These are phyloP conservation scores for Nomada ferruginata DNA, from an alignment of 2,888 invertebrate genomes.

Conservation along the genomic window DNA sequence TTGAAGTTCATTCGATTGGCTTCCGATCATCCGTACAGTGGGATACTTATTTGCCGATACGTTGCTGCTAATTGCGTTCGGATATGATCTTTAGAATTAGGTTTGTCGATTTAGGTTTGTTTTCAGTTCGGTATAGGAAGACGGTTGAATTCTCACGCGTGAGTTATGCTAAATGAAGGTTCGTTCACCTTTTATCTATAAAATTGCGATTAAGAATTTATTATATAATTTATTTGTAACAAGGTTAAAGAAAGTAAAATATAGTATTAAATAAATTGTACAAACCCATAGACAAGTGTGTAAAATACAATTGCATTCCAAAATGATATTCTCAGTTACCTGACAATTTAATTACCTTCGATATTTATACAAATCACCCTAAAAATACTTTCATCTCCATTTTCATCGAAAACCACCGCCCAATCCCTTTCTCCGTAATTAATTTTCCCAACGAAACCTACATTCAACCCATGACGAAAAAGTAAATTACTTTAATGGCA, in stretches of 20 bases:
- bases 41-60: too few species aligned
- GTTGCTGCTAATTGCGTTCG: too few species aligned
- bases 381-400: neutral
- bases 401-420: neutral
- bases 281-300: too few species aligned
- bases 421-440: neutral
- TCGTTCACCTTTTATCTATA: neutral
- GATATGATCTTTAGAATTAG: too few species aligned
- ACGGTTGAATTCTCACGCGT: neutral
- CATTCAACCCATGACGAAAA: neutral
- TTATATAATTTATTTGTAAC: too few species aligned
- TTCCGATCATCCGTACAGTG: neutral
- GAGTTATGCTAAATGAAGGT: neutral
- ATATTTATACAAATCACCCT: too few species aligned
- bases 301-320: too few species aligned
- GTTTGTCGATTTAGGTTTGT: too few species aligned
- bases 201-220: neutral
- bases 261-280: too few species aligned
- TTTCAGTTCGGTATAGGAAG: neutral
- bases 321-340: too few species aligned
- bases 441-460: neutral
- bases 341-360: too few species aligned
- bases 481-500: neutral
- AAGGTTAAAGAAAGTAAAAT: too few species aligned
- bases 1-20: neutral